phyloP scores from a whole-genome alignment of 2,797 vertebrate species.

The Poecile montanus region DNA sequence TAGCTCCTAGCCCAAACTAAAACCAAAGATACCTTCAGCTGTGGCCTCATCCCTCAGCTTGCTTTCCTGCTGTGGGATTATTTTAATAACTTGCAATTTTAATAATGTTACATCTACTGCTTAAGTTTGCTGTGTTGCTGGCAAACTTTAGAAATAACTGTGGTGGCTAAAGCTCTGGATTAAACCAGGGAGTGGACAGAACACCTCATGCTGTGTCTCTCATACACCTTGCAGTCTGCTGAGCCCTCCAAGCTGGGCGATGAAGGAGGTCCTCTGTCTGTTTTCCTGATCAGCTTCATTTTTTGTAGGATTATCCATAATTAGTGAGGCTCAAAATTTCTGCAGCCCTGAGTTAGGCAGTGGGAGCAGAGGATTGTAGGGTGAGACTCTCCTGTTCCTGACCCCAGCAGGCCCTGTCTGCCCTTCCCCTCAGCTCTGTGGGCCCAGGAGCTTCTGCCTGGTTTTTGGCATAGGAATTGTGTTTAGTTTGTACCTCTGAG shows the following conservation, averaged over 20 bases:
- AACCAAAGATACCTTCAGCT: neutral
- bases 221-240: neutral
- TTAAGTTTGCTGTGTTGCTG: neutral
- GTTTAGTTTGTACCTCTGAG: neutral
- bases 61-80: neutral
- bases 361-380: neutral
- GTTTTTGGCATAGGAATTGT: neutral
- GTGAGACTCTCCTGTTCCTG: neutral
- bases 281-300: slow-evolving; percentile 24
- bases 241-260: neutral
- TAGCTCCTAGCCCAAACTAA: neutral
- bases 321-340: slow-evolving; percentile 23
- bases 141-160: neutral
- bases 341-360: neutral
- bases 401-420: fast-evolving
- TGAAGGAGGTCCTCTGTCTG: slow-evolving; percentile 47
- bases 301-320: slow-evolving; percentile 54
- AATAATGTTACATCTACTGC: neutral
- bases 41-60: neutral
- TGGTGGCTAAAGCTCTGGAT: neutral
- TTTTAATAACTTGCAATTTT: neutral
- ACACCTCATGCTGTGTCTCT: neutral
- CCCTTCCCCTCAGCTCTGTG: fast-evolving
- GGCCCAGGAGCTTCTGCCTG: neutral
- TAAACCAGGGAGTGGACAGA: neutral